Conservation (phyloP, 92 coral and sea anemone species). For the Paramuricea clavata region DNA sequence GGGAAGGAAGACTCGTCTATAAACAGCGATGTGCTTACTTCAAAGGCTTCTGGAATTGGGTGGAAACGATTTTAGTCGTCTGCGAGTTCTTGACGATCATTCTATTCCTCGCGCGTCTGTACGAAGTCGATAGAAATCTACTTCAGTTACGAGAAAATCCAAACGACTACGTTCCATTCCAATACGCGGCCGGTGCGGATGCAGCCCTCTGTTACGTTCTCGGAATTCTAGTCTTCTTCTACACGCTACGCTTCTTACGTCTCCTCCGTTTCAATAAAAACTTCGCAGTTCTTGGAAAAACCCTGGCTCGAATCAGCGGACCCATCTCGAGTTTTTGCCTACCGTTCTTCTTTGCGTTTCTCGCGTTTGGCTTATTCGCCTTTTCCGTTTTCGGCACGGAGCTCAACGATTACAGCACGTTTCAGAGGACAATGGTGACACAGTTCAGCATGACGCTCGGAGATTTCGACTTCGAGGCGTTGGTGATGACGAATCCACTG, state of each 20-base stretch:
- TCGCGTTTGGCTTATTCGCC: conserved; percentile 77
- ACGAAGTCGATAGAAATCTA: conserved; percentile 85
- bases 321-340: conserved; percentile 79
- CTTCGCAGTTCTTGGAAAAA: conserved; percentile 84
- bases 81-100: background rate
- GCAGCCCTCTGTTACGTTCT: background rate
- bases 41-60: conserved; percentile 8
- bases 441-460: background rate
- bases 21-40: background rate
- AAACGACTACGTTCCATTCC: background rate
- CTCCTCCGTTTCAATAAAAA: conserved; percentile 43
- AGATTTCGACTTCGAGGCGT: background rate
- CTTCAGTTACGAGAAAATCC: conserved; percentile 1
- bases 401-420: conserved; percentile 57
- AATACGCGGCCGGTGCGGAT: conserved; percentile 75
- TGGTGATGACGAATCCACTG: background rate
- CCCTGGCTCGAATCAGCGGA: conserved; percentile 74
- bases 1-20: background rate
- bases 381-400: conserved; percentile 71
- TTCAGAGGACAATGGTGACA: background rate
- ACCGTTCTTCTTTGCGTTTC: conserved; percentile 72
- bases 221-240: conserved; percentile 1
- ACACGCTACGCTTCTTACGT: background rate
- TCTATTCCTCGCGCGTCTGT: conserved; percentile 47
- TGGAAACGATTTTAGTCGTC: background rate